Evolutionary conservation across 2,888 invertebrate species (phyloP).

Genomic region (Aquatica leii): DNA sequence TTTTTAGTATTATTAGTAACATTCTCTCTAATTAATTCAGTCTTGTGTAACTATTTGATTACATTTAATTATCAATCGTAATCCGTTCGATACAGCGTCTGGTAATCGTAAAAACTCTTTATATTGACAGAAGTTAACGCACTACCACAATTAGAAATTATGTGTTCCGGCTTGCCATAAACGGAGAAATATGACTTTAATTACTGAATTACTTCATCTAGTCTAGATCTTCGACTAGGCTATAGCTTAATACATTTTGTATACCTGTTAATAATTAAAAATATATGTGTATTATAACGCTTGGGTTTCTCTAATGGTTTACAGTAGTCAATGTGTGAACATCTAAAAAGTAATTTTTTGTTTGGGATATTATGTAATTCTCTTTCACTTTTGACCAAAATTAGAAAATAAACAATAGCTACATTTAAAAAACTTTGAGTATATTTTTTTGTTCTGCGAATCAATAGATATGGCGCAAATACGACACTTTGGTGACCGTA

Average conservation of each 20-base stretch:
- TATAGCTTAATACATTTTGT: slow-evolving; percentile 46
- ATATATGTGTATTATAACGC: slow-evolving; percentile 38
- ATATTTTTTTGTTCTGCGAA: slow-evolving; percentile 48
- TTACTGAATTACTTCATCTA: slow-evolving; percentile 36
- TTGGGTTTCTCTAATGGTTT: slow-evolving; percentile 42
- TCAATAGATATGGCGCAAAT: slow-evolving; percentile 20
- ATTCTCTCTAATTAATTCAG: slow-evolving; percentile 25
- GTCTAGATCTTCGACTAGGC: slow-evolving; percentile 35
- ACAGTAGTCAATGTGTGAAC: slow-evolving; percentile 48
- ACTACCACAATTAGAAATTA: slow-evolving; percentile 46
- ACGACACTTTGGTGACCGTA: slow-evolving; percentile 50
- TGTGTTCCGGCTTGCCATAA: slow-evolving; percentile 39
- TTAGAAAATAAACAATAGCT: slow-evolving; percentile 41
- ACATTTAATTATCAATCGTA: slow-evolving; percentile 27
- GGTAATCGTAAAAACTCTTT: no score
- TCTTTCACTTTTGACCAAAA: slow-evolving; percentile 41
- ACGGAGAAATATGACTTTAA: slow-evolving; percentile 37
- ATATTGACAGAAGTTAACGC: no score
- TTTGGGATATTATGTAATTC: slow-evolving; percentile 45
- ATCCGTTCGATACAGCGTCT: slow-evolving; percentile 37
- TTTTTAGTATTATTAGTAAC: slow-evolving; percentile 36
- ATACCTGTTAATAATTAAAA: slow-evolving; percentile 46
- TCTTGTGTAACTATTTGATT: slow-evolving; percentile 33
- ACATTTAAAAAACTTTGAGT: slow-evolving; percentile 41
- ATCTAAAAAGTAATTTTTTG: slow-evolving; percentile 43